Evolutionary conservation across 1,140 invertebrate species (phyloP).

Genomic region (Tetragnatha versicolor): DNA sequence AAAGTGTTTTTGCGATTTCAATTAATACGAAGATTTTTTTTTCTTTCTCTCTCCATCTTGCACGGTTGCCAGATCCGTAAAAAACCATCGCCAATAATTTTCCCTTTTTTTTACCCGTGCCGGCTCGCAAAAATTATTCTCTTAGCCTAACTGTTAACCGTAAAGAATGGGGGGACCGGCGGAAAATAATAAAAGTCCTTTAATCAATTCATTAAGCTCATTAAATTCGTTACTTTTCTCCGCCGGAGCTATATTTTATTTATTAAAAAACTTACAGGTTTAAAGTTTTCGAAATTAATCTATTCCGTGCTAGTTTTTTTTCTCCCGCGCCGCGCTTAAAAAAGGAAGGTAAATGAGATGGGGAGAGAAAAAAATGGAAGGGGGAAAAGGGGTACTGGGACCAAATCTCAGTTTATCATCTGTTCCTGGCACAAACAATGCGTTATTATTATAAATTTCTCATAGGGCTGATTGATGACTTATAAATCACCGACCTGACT

Average conservation of each 20-base stretch:
- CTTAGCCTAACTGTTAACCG: constrained; percentile 30
- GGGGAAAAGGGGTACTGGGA: not conserved
- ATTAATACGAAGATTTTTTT: constrained; percentile 45
- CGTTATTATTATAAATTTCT: constrained; percentile 55
- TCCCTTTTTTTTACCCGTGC: not conserved
- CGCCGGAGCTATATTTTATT: constrained; percentile 49
- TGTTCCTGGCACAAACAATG: constrained; percentile 52
- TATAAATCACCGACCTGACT: constrained; percentile 50
- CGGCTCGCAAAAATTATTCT: constrained; percentile 8
- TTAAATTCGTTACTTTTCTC: constrained; percentile 45
- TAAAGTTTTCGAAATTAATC: constrained; percentile 53
- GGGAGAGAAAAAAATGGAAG: not conserved
- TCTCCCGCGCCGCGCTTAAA: not conserved
- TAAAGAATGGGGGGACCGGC: constrained; percentile 41
- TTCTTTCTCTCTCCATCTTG: constrained; percentile 5
- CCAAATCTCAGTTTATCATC: constrained; percentile 55
- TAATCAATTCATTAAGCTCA: constrained; percentile 55
- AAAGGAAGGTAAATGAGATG: constrained; percentile 43
- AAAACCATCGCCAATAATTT: constrained; percentile 50
- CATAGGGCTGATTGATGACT: constrained; percentile 45
- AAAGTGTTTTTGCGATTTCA: constrained; percentile 54
- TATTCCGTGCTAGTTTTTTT: constrained; percentile 12
- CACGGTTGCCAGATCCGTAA: not conserved
- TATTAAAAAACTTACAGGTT: constrained; percentile 55
- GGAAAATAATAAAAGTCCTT: constrained; percentile 53